Evolutionary conservation across 2,888 invertebrate genomes (phyloP), one percentile per base, ranked within the genome.

Genomic region (Macrophya alboannulata): DNA sequence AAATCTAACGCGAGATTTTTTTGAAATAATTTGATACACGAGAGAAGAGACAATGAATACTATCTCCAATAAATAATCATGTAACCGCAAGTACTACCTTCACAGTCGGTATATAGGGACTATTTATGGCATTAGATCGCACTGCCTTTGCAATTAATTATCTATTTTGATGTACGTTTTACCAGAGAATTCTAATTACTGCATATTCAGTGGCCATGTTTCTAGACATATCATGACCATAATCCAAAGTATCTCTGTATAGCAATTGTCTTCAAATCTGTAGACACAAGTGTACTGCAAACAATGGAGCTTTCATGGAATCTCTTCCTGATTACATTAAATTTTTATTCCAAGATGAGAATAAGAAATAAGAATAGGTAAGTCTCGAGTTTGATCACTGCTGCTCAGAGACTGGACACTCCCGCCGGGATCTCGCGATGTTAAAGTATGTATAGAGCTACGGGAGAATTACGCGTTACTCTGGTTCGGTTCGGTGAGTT

Each of bases 51-150:
- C 76, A 17, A 37, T 10, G 12, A 25, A 74, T 51, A 51, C 55
- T 55, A 55, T n/a, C 12, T 86, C 87, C 87, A 88, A 89, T 90
- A 89, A 89, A 90, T 89, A 89, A 89, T 88, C 87, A 89, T 87
- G 87, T 85, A 86, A 87, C 86, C 88, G 87, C 86, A 86, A 86
- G 72, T 71, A 84, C 82, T 84, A 83, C 68, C 40, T 48, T 71
- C 86, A 81, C 84, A 82, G 81, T 86, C 77, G 88, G 87, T 89
- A 91, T 91, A 31, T 31, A 31, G 31, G 31, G 1, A 31, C 31
- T 91, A 90, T 90, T 90, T 91, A 90, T 89, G 89, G 87, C 87
- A 89, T 91, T 89, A 89, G 89, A 91, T 90, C 89, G 88, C 88
- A 87, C 87, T 89, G 90, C 87, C 89, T 87, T 88, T 82, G 87